phyloP scores from a whole-genome alignment of 2,888 invertebrate species.

The Ryuthela nishihirai region DNA sequence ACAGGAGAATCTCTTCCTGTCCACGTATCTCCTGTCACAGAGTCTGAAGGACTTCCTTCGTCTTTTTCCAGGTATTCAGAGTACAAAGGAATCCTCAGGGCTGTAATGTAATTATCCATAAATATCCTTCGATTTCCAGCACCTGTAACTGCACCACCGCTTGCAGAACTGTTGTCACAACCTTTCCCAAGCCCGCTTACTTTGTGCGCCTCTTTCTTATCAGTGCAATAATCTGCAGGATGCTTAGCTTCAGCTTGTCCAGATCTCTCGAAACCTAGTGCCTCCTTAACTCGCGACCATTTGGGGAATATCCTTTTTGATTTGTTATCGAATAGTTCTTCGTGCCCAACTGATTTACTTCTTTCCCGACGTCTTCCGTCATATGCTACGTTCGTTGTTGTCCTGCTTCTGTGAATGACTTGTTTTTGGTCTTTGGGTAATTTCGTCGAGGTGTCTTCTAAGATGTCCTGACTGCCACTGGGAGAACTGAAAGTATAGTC shows the following conservation, averaged over 20 bases:
- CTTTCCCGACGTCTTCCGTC: conserved; percentile 54
- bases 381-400: background rate
- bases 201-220: too few species aligned
- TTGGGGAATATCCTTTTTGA: conserved; percentile 59
- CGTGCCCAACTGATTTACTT: conserved; percentile 65
- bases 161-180: too few species aligned
- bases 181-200: too few species aligned
- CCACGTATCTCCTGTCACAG: background rate
- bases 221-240: background rate
- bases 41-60: background rate
- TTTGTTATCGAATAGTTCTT: conserved; percentile 51
- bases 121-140: background rate
- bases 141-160: too few species aligned
- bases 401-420: conserved; percentile 8
- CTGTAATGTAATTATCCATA: background rate
- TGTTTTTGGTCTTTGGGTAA: background rate
- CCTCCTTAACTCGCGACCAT: conserved; percentile 85
- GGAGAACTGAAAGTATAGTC: background rate
- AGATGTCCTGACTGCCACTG: background rate
- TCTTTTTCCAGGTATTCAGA: background rate
- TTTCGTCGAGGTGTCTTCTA: conserved; percentile 4
- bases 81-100: background rate
- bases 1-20: conserved; percentile 2
- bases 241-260: background rate
- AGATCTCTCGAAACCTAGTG: conserved; percentile 62